Evolutionary conservation across 1,140 invertebrate species (phyloP).

Genomic region (Lamellibrachia luymesi): DNA sequence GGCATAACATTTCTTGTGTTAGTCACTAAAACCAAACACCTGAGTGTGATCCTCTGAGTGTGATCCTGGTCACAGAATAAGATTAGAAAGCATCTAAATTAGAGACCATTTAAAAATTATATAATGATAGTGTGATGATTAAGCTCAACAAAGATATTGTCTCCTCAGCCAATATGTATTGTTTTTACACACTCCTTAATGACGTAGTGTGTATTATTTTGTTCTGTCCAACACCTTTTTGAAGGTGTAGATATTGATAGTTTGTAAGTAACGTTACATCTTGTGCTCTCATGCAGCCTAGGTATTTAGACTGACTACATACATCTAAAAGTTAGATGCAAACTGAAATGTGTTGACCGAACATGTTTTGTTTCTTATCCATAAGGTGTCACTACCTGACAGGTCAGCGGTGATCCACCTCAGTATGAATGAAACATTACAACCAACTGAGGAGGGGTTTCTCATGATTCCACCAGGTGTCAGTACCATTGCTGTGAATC

Average conservation of each 20-base stretch:
- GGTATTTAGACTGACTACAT: background rate
- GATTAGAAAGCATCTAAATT: background rate
- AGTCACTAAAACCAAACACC: no score
- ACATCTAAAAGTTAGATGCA: background rate
- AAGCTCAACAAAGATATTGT: no score
- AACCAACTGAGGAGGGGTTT: conserved; percentile 65
- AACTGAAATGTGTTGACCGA: background rate
- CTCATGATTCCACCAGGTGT: conserved; percentile 68
- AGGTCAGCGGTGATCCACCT: conserved; percentile 24
- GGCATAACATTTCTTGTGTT: background rate
- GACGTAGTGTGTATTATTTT: no score
- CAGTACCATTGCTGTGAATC: conserved; percentile 68
- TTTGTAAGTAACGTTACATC: background rate
- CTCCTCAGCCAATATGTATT: no score
- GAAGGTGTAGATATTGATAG: background rate
- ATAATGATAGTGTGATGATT: background rate
- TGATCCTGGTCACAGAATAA: background rate
- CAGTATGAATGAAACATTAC: conserved; percentile 36
- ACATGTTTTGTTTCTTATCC: background rate
- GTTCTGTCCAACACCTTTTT: background rate
- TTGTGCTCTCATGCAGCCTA: no score
- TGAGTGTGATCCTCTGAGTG: background rate
- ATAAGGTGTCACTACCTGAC: background rate
- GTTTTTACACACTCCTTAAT: no score
- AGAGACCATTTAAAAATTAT: background rate